Base-by-base conservation (phyloP, 2,113 vertebrate genomes). In the Phyllostomus hastatus region DNA sequence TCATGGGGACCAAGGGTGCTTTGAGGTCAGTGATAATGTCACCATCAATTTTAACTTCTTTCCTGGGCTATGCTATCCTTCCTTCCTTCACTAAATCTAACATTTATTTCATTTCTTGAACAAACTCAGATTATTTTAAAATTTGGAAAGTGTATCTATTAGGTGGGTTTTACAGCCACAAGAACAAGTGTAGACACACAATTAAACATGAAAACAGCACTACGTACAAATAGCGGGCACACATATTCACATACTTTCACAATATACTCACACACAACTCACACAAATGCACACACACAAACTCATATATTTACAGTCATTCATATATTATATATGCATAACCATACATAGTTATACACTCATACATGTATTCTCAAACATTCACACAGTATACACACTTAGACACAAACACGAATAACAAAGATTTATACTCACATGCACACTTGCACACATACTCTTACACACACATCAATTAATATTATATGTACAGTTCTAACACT, bases 11-110 rank as follows among this genome's bases (percentile, higher is more conserved):
- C 33, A 59, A 14, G 1, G 2, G 2, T 4, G 7, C 28, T 61
- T 19, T n/a, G 52, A 2, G 5, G 26, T 19, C 31, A 2, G 11
- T 6, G 28, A 38, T 35, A 15, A 16, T 0, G 1, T 9, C 11
- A 0, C 35, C 24, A 2, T 15, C 33, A 17, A 4, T 11, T 11
- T n/a, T 16, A 43, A 1, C 57, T 57, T 28, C 3, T 1, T 35
- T 59, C 10, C 38, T 66, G 5, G 6, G 5, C 10, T 19, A 0
- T 5, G 9, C 11, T 5, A 2, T 19, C 24, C 52, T 66, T 15
- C 59, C 20, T 38, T 11, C 31, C 4, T 20, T 72, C 10, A 14
- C 33, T 41, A 48, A 43, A 24, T 16, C 33, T n/a, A 69, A 43
- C 33, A 50, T 8, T 46, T n/a, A 57, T 48, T 93, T 64, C 10